A percentile compares a stretch with the other conserved stretches of the same genome.
Evolutionary conservation across 2,113 vertebrate species (phyloP).

Genomic region (Pimephales promelas): DNA sequence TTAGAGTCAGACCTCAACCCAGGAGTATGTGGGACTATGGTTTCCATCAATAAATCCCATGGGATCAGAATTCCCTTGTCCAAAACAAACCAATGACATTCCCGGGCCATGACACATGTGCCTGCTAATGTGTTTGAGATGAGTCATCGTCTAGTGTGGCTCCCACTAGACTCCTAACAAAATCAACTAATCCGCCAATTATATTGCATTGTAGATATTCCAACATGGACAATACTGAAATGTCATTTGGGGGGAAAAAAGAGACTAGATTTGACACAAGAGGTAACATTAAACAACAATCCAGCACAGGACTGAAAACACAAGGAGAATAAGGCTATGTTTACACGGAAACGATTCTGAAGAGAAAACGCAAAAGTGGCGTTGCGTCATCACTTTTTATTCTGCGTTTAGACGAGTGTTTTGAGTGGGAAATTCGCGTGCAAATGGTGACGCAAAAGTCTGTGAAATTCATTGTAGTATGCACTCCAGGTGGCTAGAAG

Average conservation of each 20-base stretch:
- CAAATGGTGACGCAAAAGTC: no score
- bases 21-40: constrained; percentile 20
- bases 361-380: no score
- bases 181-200: constrained; percentile 43
- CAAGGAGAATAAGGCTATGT: no score
- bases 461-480: no score
- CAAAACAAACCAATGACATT: constrained; percentile 57
- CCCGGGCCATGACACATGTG: constrained; percentile 41
- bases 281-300: no score
- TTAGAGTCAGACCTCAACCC: constrained; percentile 16
- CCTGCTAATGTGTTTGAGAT: constrained; percentile 49
- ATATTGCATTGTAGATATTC: constrained; percentile 31
- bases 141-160: constrained; percentile 40
- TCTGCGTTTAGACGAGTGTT: no score
- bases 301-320: no score
- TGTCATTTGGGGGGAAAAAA: background rate
- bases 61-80: constrained; percentile 53
- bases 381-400: no score
- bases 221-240: constrained; percentile 14
- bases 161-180: constrained; percentile 33
- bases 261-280: no score
- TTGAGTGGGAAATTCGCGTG: no score
- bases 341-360: no score
- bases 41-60: constrained; percentile 55
- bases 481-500: no score